Evolutionary conservation across 2,888 invertebrate species (phyloP).

Genomic region (Kuschelorhynchus macadamiae): DNA sequence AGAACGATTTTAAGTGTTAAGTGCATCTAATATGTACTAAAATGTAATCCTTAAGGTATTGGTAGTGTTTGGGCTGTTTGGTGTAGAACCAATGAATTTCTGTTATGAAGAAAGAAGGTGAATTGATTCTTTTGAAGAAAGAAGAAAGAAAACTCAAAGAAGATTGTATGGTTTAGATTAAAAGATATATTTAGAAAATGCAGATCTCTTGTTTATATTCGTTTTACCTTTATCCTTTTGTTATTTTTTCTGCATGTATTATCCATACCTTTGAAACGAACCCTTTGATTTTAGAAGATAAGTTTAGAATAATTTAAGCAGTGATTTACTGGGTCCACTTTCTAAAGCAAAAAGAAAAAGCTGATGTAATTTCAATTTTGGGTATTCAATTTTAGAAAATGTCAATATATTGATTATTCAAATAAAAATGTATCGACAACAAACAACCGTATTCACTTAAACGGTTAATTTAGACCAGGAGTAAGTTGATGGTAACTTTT

Average conservation of each 20-base stretch:
- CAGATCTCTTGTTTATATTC: conserved; percentile 38
- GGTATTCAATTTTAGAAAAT: too few species aligned
- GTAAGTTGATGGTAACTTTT: too few species aligned
- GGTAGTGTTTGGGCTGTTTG: conserved; percentile 9
- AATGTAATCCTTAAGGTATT: conserved; percentile 13
- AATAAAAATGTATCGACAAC: too few species aligned
- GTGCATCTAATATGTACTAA: conserved; percentile 42
- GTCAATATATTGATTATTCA: too few species aligned
- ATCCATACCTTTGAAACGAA: too few species aligned
- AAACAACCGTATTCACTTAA: too few species aligned
- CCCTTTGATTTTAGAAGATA: too few species aligned
- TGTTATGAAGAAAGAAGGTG: conserved; percentile 12
- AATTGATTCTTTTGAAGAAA: conserved; percentile 15
- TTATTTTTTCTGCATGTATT: conserved; percentile 9
- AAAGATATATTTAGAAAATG: conserved; percentile 44
- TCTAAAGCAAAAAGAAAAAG: too few species aligned
- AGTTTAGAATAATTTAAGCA: too few species aligned
- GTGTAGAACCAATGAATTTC: background rate
- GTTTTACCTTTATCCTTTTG: conserved; percentile 17
- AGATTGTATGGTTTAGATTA: conserved; percentile 47
- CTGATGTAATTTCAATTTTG: too few species aligned
- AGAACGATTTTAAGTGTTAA: conserved; percentile 3
- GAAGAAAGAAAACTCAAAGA: conserved; percentile 32
- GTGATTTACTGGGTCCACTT: too few species aligned
- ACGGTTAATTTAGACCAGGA: too few species aligned